phyloP scores from a whole-genome alignment of 2,797 vertebrate species.

The Sebastes reedi region DNA sequence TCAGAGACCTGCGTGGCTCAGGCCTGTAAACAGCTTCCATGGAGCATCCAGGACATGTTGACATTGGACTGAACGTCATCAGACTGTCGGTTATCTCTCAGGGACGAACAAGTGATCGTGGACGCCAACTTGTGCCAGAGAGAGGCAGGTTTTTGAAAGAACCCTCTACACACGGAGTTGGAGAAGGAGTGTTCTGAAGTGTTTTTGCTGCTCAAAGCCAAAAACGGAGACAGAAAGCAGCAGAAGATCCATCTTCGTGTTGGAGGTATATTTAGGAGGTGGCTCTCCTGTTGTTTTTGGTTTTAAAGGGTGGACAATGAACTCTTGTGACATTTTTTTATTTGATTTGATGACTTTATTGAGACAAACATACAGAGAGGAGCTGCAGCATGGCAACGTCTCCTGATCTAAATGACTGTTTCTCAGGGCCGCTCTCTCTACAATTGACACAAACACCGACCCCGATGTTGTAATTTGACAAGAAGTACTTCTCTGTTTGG shows the following conservation, averaged over 20 bases:
- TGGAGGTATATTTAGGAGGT: background rate
- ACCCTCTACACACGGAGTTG: background rate
- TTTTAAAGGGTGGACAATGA: background rate
- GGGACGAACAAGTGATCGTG: background rate
- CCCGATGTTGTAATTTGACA: conserved; percentile 20
- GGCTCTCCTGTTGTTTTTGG: background rate
- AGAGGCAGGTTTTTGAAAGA: background rate
- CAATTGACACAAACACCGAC: conserved; percentile 24
- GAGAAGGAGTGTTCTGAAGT: background rate
- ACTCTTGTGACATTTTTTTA: background rate
- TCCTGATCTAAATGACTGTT: background rate
- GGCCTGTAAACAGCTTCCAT: conserved; percentile 78
- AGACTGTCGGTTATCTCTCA: background rate
- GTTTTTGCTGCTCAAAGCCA: background rate
- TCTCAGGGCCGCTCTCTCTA: background rate
- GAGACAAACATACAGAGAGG: background rate
- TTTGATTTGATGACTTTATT: background rate
- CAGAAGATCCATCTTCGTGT: background rate
- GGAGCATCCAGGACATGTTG: conserved; percentile 71
- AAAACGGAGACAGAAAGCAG: background rate
- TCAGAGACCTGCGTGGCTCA: conserved; percentile 84
- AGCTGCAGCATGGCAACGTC: background rate
- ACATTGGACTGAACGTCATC: conserved; percentile 27
- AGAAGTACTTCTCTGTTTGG: conserved; percentile 36
- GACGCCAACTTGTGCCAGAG: background rate